A percentile compares a stretch with the other conserved stretches of the same genome.
Conservation (phyloP, 2,888 invertebrate species). For the Netelia fuscicornis region DNA sequence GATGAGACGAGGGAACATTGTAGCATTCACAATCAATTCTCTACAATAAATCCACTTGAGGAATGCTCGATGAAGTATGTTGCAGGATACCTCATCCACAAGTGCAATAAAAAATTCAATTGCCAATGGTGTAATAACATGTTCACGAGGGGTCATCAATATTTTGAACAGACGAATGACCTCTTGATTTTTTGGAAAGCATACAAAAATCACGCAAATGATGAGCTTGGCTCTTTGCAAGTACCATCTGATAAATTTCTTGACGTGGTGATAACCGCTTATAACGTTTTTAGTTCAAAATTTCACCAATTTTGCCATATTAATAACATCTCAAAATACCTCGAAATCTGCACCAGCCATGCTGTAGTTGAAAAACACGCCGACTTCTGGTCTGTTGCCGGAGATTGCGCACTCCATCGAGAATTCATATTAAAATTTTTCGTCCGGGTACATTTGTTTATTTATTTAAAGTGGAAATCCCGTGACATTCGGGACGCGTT, state of each 20-base stretch:
- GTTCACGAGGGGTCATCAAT: conserved; percentile 20
- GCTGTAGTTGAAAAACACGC: conserved; percentile 15
- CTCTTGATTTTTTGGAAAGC: conserved; percentile 45
- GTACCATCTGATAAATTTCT: conserved; percentile 42
- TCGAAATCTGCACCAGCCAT: conserved; percentile 23
- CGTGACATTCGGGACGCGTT: conserved; percentile 21
- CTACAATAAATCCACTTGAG: conserved; percentile 10
- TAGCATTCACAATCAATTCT: neutral
- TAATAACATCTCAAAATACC: neutral
- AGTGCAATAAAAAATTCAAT: conserved; percentile 27
- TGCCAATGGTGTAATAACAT: conserved; percentile 13
- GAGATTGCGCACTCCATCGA: conserved; percentile 28
- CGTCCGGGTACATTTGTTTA: conserved; percentile 19
- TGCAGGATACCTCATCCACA: conserved; percentile 36
- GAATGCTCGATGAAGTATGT: conserved; percentile 56
- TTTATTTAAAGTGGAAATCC: conserved; percentile 28
- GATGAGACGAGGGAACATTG: neutral
- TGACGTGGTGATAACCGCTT: conserved; percentile 22
- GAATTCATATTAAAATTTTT: conserved; percentile 3
- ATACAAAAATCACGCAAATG: conserved; percentile 20
- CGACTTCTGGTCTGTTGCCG: conserved; percentile 31
- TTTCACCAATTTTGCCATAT: neutral
- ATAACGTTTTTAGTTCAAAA: conserved; percentile 21
- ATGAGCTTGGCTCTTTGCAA: conserved; percentile 39
- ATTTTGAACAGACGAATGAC: conserved; percentile 48